phyloP scores from a whole-genome alignment of 2,113 vertebrate genomes.

The Cyanoramphus novaezelandiae region DNA sequence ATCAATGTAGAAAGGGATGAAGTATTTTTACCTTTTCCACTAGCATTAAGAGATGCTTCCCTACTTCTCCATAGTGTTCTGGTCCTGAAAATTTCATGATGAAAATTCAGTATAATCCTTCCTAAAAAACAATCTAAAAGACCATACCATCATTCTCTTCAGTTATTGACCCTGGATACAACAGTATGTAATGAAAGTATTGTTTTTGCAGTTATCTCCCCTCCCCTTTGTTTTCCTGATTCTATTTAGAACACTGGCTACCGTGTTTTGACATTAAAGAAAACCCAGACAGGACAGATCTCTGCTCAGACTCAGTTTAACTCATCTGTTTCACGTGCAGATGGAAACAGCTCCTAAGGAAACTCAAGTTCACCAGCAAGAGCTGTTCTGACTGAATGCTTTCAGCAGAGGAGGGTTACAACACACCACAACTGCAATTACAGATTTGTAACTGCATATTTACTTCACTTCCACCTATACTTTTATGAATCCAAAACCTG shows the following conservation, averaged over 20 bases:
- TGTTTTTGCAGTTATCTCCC: neutral
- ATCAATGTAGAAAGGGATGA: neutral
- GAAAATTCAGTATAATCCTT: neutral
- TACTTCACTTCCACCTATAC: neutral
- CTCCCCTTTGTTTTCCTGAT: accelerated
- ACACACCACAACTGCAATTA: neutral
- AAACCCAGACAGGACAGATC: neutral
- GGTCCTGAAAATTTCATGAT: neutral
- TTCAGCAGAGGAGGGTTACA: neutral
- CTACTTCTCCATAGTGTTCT: neutral
- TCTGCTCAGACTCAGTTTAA: neutral
- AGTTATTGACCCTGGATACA: neutral
- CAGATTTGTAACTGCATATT: accelerated
- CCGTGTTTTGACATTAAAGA: neutral
- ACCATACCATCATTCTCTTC: neutral
- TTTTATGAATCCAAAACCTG: neutral
- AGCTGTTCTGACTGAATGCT: neutral
- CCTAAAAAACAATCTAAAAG: neutral
- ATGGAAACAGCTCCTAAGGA: neutral
- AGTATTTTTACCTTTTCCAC: neutral
- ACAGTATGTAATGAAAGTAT: accelerated
- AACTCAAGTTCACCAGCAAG: neutral
- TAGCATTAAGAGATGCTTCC: neutral
- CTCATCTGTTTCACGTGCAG: neutral
- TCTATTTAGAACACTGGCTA: neutral